phyloP scores from a whole-genome alignment of 2,888 invertebrate species.

The Selenia dentaria region DNA sequence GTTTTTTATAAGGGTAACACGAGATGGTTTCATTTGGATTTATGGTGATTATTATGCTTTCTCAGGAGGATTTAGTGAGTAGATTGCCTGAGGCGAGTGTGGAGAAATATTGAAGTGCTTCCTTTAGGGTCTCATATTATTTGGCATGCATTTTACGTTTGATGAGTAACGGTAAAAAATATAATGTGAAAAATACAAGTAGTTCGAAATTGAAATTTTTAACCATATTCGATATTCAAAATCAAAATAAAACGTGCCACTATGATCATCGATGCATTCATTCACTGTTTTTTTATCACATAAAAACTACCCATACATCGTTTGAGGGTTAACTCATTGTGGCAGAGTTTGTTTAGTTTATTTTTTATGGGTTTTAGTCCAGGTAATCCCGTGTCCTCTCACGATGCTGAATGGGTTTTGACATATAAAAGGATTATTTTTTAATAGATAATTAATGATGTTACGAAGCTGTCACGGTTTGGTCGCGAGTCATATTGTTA shows the following conservation, averaged over 20 bases:
- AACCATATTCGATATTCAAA: conserved; percentile 12
- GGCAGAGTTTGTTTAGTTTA: conserved; percentile 66
- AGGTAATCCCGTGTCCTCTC: conserved; percentile 80
- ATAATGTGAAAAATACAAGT: background rate
- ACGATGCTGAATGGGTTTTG: conserved; percentile 68
- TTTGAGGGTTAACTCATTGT: conserved; percentile 65
- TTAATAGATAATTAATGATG: conserved; percentile 83
- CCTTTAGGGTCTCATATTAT: conserved; percentile 57
- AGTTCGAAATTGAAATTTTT: background rate
- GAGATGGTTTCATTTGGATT: conserved; percentile 67
- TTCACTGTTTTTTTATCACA: conserved; percentile 44
- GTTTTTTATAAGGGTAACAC: conserved; percentile 68
- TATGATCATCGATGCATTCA: conserved; percentile 18
- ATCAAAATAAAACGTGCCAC: conserved; percentile 16
- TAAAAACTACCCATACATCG: conserved; percentile 49
- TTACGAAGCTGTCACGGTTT: conserved; percentile 48
- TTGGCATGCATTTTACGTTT: conserved; percentile 40
- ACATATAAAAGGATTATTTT: conserved; percentile 80
- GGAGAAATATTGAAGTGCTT: conserved; percentile 55
- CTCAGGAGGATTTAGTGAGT: conserved; percentile 76
- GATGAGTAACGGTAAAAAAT: conserved; percentile 51
- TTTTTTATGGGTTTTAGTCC: conserved; percentile 76
- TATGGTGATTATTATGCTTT: conserved; percentile 78
- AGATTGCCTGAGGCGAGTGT: conserved; percentile 66
- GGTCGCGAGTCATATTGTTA: conserved; percentile 36